Conservation (phyloP, 2,797 vertebrate genomes). For the Pangasius sanitwongsei region DNA sequence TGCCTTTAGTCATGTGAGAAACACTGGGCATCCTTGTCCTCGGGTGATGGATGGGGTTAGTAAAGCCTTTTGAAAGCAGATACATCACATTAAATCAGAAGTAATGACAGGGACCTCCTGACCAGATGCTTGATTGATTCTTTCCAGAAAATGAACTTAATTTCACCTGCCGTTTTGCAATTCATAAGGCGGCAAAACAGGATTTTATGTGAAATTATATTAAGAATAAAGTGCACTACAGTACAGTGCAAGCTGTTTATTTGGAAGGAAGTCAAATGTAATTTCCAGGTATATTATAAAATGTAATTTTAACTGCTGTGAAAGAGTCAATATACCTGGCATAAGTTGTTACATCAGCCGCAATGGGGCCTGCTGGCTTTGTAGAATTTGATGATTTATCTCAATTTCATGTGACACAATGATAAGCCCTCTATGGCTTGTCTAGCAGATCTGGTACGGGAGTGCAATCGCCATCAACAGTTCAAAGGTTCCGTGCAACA, state of each 20-base stretch:
- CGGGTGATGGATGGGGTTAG: conserved; percentile 73
- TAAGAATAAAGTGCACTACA: conserved; percentile 29
- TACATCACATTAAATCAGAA: conserved; percentile 80
- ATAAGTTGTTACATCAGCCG: conserved; percentile 33
- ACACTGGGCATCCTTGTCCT: conserved; percentile 70
- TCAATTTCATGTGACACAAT: conserved; percentile 66
- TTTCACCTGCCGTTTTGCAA: conserved; percentile 57
- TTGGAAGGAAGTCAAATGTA: conserved; percentile 41
- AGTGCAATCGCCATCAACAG: conserved; percentile 58
- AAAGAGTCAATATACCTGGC: conserved; percentile 48
- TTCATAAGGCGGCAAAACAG: conserved; percentile 42
- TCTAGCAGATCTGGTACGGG: conserved; percentile 63
- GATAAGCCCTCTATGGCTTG: conserved; percentile 72
- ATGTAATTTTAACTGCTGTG: conserved; percentile 24
- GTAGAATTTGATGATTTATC: conserved; percentile 59
- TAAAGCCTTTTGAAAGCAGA: conserved; percentile 79
- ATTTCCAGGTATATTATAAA: conserved; percentile 34
- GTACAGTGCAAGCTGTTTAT: conserved; percentile 28
- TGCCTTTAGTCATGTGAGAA: conserved; percentile 71
- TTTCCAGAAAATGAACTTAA: conserved; percentile 59
- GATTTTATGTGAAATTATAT: conserved; percentile 45
- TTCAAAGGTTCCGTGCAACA: conserved; percentile 64
- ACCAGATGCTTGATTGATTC: conserved; percentile 77
- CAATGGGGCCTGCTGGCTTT: conserved; percentile 18
- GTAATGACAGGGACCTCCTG: conserved; percentile 72